Percentiles rank a stretch among this genome's conserved stretches.
phyloP scores from a whole-genome alignment of 2,797 vertebrate species.

The Rhinogobio ventralis region DNA sequence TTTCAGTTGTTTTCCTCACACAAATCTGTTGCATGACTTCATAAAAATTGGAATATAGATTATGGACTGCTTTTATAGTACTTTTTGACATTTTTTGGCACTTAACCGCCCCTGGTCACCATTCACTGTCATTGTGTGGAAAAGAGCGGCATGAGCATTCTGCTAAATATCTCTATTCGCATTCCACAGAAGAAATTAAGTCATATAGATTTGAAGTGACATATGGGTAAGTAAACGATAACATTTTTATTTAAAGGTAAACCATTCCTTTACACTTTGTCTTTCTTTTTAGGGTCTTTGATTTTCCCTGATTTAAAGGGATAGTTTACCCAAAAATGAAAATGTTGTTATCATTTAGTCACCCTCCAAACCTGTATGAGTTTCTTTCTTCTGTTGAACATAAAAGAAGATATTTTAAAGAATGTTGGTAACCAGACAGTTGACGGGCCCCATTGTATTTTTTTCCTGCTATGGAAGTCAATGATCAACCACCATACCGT shows the following conservation, averaged over 20 bases:
- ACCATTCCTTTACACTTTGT: conserved; percentile 57
- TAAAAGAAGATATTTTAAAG: too few relatives aligned
- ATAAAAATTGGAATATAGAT: neutral
- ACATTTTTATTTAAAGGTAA: neutral
- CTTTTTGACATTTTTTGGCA: neutral
- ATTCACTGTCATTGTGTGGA: neutral
- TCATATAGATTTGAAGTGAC: conserved; percentile 11
- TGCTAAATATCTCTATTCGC: neutral
- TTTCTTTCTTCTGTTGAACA: too few relatives aligned
- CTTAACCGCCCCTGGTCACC: neutral
- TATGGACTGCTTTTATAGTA: neutral
- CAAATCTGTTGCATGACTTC: neutral
- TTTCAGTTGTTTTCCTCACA: neutral
- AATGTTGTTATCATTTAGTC: too few relatives aligned
- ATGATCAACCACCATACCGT: too few relatives aligned
- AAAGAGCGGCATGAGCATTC: neutral
- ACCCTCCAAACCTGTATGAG: too few relatives aligned
- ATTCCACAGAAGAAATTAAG: neutral
- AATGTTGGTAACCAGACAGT: too few relatives aligned
- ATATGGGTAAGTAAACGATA: neutral
- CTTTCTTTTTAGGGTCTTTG: conserved; percentile 64
- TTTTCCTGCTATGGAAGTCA: too few relatives aligned
- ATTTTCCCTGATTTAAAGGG: conserved; percentile 70
- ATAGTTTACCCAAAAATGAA: too few relatives aligned
- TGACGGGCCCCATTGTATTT: too few relatives aligned